A percentile compares a stretch with the other conserved stretches of the same genome.
These are phyloP conservation scores for Anas capensis DNA, from an alignment of 2,797 vertebrate species.

Conservation along the genomic window DNA sequence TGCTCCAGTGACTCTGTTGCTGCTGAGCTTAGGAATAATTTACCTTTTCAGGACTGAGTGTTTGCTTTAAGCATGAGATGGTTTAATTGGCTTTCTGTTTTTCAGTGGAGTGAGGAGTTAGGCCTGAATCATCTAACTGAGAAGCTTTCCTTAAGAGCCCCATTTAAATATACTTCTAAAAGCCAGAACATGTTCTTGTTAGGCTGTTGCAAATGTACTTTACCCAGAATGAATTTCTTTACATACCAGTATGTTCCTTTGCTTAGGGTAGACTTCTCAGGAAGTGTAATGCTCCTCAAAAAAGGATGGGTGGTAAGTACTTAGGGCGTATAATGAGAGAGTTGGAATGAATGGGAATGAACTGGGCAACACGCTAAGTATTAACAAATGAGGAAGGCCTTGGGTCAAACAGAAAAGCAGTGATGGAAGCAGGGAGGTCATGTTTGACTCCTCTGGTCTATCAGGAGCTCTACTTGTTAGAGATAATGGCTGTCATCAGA, in stretches of 20 bases:
- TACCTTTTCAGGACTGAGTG: background rate
- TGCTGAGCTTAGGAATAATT: background rate
- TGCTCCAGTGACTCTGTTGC: background rate
- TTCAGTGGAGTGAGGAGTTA: background rate
- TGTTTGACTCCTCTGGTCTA: background rate
- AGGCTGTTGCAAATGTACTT: background rate
- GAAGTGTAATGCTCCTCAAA: fast-evolving
- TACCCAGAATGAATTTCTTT: background rate
- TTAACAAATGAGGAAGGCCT: background rate
- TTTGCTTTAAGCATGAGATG: background rate
- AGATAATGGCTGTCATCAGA: background rate
- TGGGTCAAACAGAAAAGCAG: background rate
- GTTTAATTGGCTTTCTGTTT: background rate
- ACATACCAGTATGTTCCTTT: background rate
- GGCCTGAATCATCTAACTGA: background rate
- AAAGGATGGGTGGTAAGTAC: background rate
- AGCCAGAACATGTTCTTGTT: background rate
- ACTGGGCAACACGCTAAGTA: background rate
- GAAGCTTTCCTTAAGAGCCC: background rate
- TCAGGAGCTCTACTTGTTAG: background rate
- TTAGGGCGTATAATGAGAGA: fast-evolving
- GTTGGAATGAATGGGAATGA: background rate
- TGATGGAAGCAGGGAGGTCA: background rate
- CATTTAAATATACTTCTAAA: background rate
- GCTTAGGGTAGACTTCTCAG: background rate